Evolutionary conservation across 2,797 vertebrate species (phyloP), one percentile per base, ranked within the genome.

Genomic region (Sciaenops ocellatus): DNA sequence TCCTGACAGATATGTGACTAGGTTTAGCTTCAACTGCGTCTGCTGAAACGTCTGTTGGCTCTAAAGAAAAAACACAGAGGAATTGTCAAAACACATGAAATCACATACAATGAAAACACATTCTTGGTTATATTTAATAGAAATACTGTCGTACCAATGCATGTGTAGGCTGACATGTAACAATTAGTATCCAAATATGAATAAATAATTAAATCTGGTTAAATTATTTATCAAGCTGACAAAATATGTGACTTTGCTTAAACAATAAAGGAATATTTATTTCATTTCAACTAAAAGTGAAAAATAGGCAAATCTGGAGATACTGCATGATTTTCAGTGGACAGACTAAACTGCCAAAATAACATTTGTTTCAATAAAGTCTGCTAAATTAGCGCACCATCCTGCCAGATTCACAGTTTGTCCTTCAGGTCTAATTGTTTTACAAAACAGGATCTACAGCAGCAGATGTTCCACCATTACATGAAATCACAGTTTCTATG

Each of bases 1-100:
- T 96, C 76, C 92, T 93, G 73, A 89, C 89, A 63, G 86, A 91
- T n/a, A 18, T 30, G 42, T 85, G 76, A 63, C 71, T 75, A 70
- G 89, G 87, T 80, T 95, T 96, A 73, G 90, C 89, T 59, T 91
- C 90, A 51, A 86, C 82, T 6, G 51, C 55, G 3, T 90, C 91
- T 85, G 89, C 79, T 89, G 90, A 85, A 84, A 78, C 78, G 80
- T 90, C 85, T 80, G 85, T 87, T 24, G 69, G 72, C 70, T 93
- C 93, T 91, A 83, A 69, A 66, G 50, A 85, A 18, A 84, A 78
- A 90, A 85, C 61, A 65, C 79, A 85, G 44, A 47, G 75, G 54
- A 69, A 55, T 5, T 30, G n/a, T 59, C 4, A 34, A 24, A 83
- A 24, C 0, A 3, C 20, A 41, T 17, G 9, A n/a, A 73, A 66